Conservation (phyloP, 1,140 invertebrate species). For the Drosophila serrata region DNA sequence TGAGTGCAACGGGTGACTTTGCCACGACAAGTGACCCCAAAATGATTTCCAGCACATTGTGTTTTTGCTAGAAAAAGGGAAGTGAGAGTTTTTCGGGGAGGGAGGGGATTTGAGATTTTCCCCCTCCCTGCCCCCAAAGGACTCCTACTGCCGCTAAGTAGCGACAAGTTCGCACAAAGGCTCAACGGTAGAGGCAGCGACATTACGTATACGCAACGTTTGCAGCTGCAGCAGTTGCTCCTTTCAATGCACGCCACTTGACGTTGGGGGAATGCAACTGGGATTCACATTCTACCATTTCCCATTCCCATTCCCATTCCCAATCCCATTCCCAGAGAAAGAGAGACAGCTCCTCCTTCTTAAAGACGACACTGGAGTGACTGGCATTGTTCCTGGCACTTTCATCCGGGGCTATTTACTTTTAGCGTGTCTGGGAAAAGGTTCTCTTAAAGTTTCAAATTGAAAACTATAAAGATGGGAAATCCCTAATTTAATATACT, state of each 20-base stretch:
- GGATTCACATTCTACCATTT: background rate
- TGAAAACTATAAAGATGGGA: too few relatives aligned
- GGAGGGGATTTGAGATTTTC: conserved; percentile 33
- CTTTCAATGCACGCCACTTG: conserved; percentile 63
- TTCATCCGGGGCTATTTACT: conserved; percentile 13
- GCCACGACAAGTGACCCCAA: conserved; percentile 46
- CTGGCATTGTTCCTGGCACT: conserved; percentile 11
- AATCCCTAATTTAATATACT: too few relatives aligned
- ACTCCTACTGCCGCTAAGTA: conserved; percentile 61
- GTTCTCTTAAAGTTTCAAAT: background rate
- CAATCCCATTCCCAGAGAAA: too few relatives aligned
- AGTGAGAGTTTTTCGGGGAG: conserved; percentile 13
- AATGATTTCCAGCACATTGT: conserved; percentile 45
- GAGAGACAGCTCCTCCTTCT: too few relatives aligned
- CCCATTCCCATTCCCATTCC: too few relatives aligned
- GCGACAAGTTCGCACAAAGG: conserved; percentile 53
- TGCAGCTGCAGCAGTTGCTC: too few relatives aligned
- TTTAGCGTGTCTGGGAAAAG: background rate
- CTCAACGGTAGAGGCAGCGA: conserved; percentile 11
- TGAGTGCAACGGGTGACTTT: conserved; percentile 24
- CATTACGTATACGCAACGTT: conserved; percentile 26
- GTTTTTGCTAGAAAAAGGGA: too few relatives aligned
- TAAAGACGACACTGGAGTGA: conserved; percentile 19
- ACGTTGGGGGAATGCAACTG: conserved; percentile 25
- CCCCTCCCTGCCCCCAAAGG: too few relatives aligned